Conservation (phyloP, 2,888 invertebrate species). For the Trachelus iudaicus region DNA sequence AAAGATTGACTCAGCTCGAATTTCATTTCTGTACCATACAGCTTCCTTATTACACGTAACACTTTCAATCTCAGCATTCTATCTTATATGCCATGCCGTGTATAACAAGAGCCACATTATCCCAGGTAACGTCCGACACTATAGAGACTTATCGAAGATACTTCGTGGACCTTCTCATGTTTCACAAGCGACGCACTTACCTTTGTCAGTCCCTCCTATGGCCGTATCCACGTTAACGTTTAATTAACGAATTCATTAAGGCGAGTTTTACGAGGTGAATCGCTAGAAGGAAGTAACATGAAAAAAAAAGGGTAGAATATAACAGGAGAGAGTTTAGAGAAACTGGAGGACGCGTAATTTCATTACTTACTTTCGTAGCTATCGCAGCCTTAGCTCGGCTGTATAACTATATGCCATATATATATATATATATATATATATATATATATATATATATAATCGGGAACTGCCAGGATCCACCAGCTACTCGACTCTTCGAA, state of each 20-base stretch:
- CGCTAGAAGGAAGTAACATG: neutral
- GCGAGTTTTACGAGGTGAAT: neutral
- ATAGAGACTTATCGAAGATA: neutral
- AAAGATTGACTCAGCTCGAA: neutral
- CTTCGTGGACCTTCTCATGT: neutral
- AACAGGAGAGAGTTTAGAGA: neutral
- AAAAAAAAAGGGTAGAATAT: neutral
- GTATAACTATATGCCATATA: no score
- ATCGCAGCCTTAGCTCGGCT: neutral
- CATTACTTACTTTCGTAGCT: neutral
- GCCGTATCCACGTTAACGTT: neutral
- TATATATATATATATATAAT: no score
- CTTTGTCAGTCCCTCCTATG: neutral
- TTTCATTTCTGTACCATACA: neutral
- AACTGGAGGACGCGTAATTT: neutral
- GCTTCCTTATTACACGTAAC: neutral
- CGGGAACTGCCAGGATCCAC: neutral
- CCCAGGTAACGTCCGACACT: neutral
- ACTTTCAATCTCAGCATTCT: neutral
- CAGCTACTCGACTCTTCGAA: neutral
- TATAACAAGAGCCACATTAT: neutral
- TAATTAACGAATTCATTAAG: conserved; percentile 6
- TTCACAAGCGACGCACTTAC: neutral
- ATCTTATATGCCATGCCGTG: no score
- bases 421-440: no score